Base-by-base conservation (phyloP, 2,888 invertebrate species). In the Priocnemis perturbator region DNA sequence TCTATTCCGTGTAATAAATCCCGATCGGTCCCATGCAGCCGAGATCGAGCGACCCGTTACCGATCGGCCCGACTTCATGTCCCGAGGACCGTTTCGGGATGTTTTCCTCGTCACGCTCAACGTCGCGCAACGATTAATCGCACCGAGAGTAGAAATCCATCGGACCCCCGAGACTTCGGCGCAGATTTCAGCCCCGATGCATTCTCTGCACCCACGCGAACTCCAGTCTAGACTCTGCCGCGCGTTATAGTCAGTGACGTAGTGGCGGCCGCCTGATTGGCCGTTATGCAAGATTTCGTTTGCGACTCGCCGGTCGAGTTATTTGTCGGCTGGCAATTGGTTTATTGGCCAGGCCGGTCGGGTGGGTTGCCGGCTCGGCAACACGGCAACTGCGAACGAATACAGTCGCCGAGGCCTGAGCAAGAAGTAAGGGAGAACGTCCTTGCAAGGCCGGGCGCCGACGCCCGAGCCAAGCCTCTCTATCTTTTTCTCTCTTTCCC, bases 361-460 rank as follows among this genome's bases (percentile, higher is more conserved):
- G 66, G 71, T 67, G 69, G 71, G 71, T 78, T 67, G 71, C 50
- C 66, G 69, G 73, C 59, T 23, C 73, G 63, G 64, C 58, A 20
- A 69, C 70, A 60, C 71, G 69, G 73, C 67, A 67, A 70, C 69
- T 67, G 58, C 50, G n/a, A 17, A 19, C 70, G 70, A 75, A 74
- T 74, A 75, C 73, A 70, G 67, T 74, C 73, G 70, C 58, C 70
- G 67, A 75, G 61, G 56, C 73, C 70, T 64, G 73, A 50, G 59
- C 59, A 59, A 59, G 58, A 76, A 82, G 83, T 76, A 81, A 81
- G 78, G 83, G 81, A 81, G 83, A 83, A 83, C 84, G 85, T 85
- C 85, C 85, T 85, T 85, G 85, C 85, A 85, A 85, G 85, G 85
- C 81, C 84, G 82, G 76, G 71, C 77, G 83, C 80, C 84, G 83